Evolutionary conservation across 2,113 vertebrate species (phyloP).

Genomic region (Lophotis ruficrista): DNA sequence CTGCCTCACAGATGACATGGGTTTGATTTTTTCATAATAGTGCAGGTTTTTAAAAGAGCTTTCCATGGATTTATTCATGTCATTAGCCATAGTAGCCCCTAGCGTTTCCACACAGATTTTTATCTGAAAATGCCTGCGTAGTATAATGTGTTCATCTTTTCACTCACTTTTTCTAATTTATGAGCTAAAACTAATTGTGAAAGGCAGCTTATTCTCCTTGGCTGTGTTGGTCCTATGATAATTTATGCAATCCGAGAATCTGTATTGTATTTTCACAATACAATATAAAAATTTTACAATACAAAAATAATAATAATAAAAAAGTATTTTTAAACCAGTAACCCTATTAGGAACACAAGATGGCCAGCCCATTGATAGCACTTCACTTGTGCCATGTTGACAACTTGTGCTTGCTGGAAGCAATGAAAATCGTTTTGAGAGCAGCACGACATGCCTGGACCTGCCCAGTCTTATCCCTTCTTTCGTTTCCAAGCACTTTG

Average conservation of each 20-base stretch:
- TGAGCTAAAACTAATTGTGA: background rate
- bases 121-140: background rate
- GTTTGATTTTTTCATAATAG: background rate
- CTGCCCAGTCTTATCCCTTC: background rate
- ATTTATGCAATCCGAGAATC: background rate
- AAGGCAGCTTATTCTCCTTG: background rate
- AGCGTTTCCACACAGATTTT: background rate
- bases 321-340: background rate
- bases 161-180: background rate
- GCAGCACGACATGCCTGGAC: accelerated
- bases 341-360: background rate
- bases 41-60: background rate
- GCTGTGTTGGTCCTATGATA: background rate
- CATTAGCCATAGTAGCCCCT: background rate
- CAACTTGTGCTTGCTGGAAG: background rate
- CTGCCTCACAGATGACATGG: background rate
- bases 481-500: background rate
- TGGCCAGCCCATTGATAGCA: background rate
- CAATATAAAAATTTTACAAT: too few species aligned
- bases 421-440: background rate
- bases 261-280: background rate
- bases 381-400: background rate
- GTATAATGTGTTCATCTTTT: background rate
- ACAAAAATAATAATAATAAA: too few species aligned
- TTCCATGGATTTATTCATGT: background rate